These are phyloP conservation scores for Polietes domitor DNA, from an alignment of 2,888 invertebrate genomes.

Conservation along the genomic window DNA sequence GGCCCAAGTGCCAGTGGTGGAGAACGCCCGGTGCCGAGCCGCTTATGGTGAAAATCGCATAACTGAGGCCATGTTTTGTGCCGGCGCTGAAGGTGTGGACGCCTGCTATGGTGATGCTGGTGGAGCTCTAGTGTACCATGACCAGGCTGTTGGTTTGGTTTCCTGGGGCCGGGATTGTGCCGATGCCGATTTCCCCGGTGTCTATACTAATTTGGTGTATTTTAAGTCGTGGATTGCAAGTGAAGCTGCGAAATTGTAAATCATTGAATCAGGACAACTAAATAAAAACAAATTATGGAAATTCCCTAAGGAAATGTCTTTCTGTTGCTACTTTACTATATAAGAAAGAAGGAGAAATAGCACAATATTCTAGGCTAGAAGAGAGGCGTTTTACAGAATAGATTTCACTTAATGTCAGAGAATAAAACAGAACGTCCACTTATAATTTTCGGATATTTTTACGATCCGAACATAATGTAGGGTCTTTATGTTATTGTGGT, in stretches of 20 bases:
- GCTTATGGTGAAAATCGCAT: conserved; percentile 69
- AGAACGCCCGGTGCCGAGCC: conserved; percentile 69
- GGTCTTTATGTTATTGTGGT: too few relatives aligned
- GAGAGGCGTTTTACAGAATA: too few relatives aligned
- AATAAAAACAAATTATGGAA: too few relatives aligned
- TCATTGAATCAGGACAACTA: too few relatives aligned
- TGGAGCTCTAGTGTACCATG: conserved; percentile 73
- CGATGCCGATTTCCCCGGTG: conserved; percentile 42
- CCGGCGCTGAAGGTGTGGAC: conserved; percentile 74
- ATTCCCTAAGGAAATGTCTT: too few relatives aligned
- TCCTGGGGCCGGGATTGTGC: conserved; percentile 77
- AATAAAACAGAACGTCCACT: too few relatives aligned
- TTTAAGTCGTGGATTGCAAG: conserved; percentile 46
- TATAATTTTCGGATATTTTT: too few relatives aligned
- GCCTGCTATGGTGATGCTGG: conserved; percentile 79
- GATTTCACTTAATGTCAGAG: too few relatives aligned
- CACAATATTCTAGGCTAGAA: too few relatives aligned
- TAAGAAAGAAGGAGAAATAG: too few relatives aligned
- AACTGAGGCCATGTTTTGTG: conserved; percentile 75
- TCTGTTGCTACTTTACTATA: too few relatives aligned
- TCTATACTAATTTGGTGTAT: conserved; percentile 48
- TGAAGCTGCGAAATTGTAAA: conserved; percentile 27
- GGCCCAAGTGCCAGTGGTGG: conserved; percentile 72
- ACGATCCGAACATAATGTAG: too few relatives aligned
- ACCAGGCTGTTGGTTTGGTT: conserved; percentile 74